Evolutionary conservation across 2,888 invertebrate species (phyloP), one percentile per base, ranked within the genome.

Genomic region (Agrotis puta): DNA sequence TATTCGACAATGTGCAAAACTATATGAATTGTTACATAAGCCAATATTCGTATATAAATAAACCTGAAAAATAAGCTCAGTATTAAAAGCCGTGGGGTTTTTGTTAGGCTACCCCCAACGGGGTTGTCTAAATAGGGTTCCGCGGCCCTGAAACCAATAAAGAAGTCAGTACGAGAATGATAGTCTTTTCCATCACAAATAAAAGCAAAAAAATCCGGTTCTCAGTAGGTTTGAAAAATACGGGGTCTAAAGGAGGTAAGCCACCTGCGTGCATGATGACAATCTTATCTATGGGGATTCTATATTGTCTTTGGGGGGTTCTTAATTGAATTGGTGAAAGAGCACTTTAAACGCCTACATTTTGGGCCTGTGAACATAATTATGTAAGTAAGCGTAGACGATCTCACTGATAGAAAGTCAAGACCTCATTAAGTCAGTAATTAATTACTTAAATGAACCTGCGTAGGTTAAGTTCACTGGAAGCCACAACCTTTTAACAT

Each of bases 401-500:
- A 43, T 22, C 22, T 24, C 50, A 3, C 45, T 65, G 63, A 62
- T 66, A 54, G 61, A 70, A 67, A 56, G n/a, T 64, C 51, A 63
- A 64, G 61, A 50, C 64, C 62, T 71, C 64, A 81, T 79, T 79
- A 68, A 39, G 62, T 50, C 43, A 56, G 58, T 64, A 64, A 81
- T 67, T 62, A 47, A 65, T 53, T 54, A 56, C 69, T 75, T 47
- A 65, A 80, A 75, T 64, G 54, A 69, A 64, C 63, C 16, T 62
- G 18, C 16, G 64, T 27, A 45, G 24, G 48, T 33, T 3, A 50
- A 62, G 62, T 61, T 67, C 63, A 64, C 2, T 20, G 57, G 18
- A 54, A 50, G 24, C 63, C 58, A 22, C 80, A 64, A 61, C 64
- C 77, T 77, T 75, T 77, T 80, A 80, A 61, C 56, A 64, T 74